These are phyloP conservation scores for Hypsibius dujardini DNA, from an alignment of 1,140 invertebrate species.

Conservation along the genomic window DNA sequence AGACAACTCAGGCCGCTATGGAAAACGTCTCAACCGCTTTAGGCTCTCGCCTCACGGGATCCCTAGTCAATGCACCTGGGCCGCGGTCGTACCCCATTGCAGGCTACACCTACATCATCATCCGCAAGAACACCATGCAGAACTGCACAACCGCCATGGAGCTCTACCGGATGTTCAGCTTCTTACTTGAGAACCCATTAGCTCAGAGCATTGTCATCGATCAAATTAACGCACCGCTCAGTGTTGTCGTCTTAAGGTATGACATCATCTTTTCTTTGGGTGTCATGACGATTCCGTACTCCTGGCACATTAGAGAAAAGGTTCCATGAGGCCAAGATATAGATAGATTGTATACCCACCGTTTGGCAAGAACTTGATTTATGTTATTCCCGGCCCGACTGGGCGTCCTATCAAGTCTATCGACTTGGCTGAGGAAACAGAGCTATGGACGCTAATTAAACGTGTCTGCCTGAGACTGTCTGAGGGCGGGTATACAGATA, in stretches of 20 bases:
- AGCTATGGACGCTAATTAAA: too few species aligned
- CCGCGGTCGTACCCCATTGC: conserved; percentile 26
- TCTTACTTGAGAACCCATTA: conserved; percentile 23
- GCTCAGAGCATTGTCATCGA: conserved; percentile 20
- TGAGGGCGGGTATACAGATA: too few species aligned
- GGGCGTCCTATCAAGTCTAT: too few species aligned
- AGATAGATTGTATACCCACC: too few species aligned
- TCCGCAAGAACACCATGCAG: conserved; percentile 23
- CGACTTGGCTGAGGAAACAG: too few species aligned
- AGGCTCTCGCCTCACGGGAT: conserved; percentile 19
- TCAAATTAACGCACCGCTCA: conserved; percentile 25
- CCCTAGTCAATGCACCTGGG: conserved; percentile 22
- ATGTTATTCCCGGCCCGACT: too few species aligned
- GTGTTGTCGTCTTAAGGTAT: conserved; percentile 16
- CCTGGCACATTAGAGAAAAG: too few species aligned
- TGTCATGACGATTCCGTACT: too few species aligned
- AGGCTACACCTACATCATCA: conserved; percentile 27
- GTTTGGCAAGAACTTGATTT: too few species aligned
- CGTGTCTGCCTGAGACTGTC: too few species aligned
- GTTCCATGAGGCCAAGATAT: too few species aligned
- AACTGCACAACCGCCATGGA: conserved; percentile 26
- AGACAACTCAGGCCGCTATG: conserved; percentile 25
- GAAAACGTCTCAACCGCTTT: conserved; percentile 20
- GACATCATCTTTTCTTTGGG: too few species aligned
- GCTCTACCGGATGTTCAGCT: conserved; percentile 27